phyloP scores from a whole-genome alignment of 1,140 invertebrate genomes.

The Brachionus calyciflorus region DNA sequence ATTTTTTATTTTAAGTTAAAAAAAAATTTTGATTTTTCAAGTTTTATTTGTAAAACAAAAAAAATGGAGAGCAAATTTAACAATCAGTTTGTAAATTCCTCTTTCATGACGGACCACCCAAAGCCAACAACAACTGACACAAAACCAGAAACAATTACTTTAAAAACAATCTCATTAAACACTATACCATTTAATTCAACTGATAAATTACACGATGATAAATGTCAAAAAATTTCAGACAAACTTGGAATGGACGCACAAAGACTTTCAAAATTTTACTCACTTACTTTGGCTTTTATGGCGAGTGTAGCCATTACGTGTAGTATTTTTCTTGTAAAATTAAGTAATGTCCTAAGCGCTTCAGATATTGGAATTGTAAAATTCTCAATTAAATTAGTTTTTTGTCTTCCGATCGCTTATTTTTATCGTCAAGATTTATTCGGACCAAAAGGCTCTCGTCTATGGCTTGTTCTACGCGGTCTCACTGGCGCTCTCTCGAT shows the following conservation, averaged over 20 bases:
- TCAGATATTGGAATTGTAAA: constrained; percentile 28
- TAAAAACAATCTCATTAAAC: constrained; percentile 24
- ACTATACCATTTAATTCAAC: constrained; percentile 6
- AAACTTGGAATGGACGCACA: constrained; percentile 13
- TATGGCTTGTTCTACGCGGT: constrained; percentile 10
- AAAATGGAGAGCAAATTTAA: background rate
- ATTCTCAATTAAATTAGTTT: constrained; percentile 23
- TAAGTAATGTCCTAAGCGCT: constrained; percentile 14
- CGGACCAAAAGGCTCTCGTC: constrained; percentile 31
- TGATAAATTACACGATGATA: background rate
- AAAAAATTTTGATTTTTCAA: background rate
- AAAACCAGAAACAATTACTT: constrained; percentile 1
- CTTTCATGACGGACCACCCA: background rate
- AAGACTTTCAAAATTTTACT: background rate
- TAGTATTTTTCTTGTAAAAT: constrained; percentile 41
- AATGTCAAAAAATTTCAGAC: background rate
- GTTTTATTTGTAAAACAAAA: background rate
- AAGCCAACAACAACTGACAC: background rate
- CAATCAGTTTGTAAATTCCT: background rate
- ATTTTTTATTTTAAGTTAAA: background rate
- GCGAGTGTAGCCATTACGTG: constrained; percentile 23
- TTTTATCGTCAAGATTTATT: constrained; percentile 40
- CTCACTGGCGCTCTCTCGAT: constrained; percentile 8
- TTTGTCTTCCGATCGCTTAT: constrained; percentile 35
- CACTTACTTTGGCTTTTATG: background rate